Percentiles rank a stretch among this genome's conserved stretches.
phyloP scores from a whole-genome alignment of 1,140 invertebrate species.

The Thaumetopoea pityocampa region DNA sequence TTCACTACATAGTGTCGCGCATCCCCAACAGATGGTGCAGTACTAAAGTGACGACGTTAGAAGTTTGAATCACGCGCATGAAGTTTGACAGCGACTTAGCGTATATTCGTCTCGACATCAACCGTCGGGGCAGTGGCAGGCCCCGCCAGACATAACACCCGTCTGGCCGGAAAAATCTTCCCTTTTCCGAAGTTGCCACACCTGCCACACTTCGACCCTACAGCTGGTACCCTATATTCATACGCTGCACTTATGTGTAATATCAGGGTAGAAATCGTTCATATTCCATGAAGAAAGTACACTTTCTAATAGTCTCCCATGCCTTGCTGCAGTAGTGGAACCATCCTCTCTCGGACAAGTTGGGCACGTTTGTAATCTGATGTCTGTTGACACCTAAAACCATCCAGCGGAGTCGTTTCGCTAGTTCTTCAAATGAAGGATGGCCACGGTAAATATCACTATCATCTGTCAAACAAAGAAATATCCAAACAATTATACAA shows the following conservation, averaged over 20 bases:
- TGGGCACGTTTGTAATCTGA: slow-evolving; percentile 78
- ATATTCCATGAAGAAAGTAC: slow-evolving; percentile 88
- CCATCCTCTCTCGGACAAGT: slow-evolving; percentile 84
- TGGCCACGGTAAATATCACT: slow-evolving; percentile 78
- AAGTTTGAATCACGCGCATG: too few relatives aligned
- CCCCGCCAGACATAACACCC: too few relatives aligned
- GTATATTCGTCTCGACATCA: too few relatives aligned
- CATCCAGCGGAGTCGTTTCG: slow-evolving; percentile 81
- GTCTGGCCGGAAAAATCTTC: too few relatives aligned
- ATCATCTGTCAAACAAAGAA: slow-evolving; percentile 53
- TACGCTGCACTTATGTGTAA: neutral
- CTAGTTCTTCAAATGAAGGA: slow-evolving; percentile 80
- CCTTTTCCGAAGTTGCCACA: too few relatives aligned
- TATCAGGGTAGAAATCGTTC: slow-evolving; percentile 82
- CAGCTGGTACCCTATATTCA: neutral
- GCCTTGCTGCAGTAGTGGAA: slow-evolving; percentile 88
- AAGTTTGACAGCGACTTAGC: too few relatives aligned
- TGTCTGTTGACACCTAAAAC: slow-evolving; percentile 81
- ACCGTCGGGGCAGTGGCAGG: too few relatives aligned
- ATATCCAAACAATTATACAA: neutral
- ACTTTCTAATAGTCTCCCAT: slow-evolving; percentile 90
- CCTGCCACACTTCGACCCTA: too few relatives aligned
- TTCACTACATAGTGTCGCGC: too few relatives aligned
- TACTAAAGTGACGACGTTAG: too few relatives aligned
- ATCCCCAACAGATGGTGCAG: too few relatives aligned